A percentile compares a stretch with the other conserved stretches of the same genome.
Conservation (phyloP, 2,888 invertebrate species). For the Ophion ventricosus region DNA sequence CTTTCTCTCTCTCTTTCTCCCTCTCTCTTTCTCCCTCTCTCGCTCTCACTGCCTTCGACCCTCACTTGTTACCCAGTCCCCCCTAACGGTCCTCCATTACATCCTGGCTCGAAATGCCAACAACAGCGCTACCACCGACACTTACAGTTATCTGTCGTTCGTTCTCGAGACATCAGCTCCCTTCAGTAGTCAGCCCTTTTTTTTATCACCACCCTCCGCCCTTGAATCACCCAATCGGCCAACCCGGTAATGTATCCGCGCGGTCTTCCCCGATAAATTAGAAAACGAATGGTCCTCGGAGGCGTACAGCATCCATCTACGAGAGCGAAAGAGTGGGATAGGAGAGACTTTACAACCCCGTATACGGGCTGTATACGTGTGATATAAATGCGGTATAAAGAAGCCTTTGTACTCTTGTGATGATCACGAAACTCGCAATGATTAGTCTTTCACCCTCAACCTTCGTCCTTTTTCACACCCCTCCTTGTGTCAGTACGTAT, state of each 20-base stretch:
- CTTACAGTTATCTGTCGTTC: slow-evolving; percentile 1
- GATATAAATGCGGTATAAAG: background rate
- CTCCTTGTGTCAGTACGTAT: background rate
- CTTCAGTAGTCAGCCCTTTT: background rate
- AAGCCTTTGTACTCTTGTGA: background rate
- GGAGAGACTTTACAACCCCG: slow-evolving; percentile 26
- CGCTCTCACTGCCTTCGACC: background rate
- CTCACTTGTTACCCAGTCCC: background rate
- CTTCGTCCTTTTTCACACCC: background rate
- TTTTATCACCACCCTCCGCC: background rate
- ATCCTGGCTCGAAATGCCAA: background rate
- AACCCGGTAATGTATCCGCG: slow-evolving; percentile 13
- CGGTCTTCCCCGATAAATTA: slow-evolving; percentile 46
- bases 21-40: no score
- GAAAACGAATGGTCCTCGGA: slow-evolving; percentile 32
- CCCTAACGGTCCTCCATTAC: slow-evolving; percentile 43
- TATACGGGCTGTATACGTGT: background rate
- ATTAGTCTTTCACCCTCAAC: background rate
- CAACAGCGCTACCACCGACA: background rate
- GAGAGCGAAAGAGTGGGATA: background rate
- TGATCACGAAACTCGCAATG: background rate
- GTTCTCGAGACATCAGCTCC: background rate
- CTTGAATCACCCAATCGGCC: background rate
- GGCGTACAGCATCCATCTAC: background rate
- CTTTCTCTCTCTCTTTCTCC: slow-evolving; percentile 36